These are phyloP conservation scores for Chironomus tepperi DNA, from an alignment of 1,140 invertebrate species.

Conservation along the genomic window DNA sequence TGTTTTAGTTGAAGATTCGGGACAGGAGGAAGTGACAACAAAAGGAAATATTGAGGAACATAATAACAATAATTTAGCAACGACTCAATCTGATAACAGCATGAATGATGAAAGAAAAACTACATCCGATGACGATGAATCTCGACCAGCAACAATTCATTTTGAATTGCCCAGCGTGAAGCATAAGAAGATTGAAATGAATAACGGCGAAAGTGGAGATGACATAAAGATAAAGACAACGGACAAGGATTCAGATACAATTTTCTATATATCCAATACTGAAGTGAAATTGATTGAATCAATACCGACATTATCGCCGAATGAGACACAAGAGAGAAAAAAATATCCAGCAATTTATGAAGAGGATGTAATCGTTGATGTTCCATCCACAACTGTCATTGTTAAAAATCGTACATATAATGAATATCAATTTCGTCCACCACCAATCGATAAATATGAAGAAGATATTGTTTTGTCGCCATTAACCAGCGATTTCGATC, in stretches of 20 bases:
- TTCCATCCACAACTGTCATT: constrained; percentile 25
- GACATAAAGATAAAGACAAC: constrained; percentile 27
- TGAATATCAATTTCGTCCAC: not conserved
- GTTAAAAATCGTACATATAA: not conserved
- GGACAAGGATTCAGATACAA: constrained; percentile 38
- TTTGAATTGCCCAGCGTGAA: not conserved
- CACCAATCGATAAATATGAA: constrained; percentile 30
- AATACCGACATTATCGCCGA: constrained; percentile 28
- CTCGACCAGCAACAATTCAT: not conserved
- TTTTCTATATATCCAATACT: constrained; percentile 40
- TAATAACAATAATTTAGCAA: not conserved
- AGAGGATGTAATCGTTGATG: constrained; percentile 28
- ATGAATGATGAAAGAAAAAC: not conserved
- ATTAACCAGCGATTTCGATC: constrained; percentile 32
- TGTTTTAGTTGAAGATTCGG: not conserved
- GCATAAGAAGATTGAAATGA: not conserved
- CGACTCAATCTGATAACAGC: not conserved
- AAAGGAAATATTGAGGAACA: not conserved
- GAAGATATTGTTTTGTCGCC: constrained; percentile 39
- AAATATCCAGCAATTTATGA: constrained; percentile 34
- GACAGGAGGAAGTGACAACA: not conserved
- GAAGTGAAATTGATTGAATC: constrained; percentile 38
- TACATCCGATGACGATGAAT: not conserved
- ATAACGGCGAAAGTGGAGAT: not conserved
- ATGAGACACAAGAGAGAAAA: not conserved